Evolutionary conservation across 2,797 vertebrate genomes (phyloP).

Genomic region (Sebastes steindachneri): DNA sequence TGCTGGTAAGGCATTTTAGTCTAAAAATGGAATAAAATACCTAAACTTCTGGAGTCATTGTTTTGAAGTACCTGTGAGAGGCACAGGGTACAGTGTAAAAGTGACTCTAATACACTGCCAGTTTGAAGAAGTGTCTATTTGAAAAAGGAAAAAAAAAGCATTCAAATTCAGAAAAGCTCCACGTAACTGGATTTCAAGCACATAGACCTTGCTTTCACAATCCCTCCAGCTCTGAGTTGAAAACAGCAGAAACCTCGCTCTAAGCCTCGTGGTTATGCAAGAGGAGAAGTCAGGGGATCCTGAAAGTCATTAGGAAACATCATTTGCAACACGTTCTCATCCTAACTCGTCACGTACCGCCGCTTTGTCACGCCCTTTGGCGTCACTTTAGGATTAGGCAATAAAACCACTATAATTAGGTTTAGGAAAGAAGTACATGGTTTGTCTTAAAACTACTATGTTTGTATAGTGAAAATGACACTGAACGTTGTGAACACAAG

Average conservation of each 20-base stretch:
- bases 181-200: constrained; percentile 23
- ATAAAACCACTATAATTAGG: neutral
- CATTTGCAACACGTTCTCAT: no score
- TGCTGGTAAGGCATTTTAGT: neutral
- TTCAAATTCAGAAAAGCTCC: constrained; percentile 1
- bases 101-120: neutral
- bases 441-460: neutral
- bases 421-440: neutral
- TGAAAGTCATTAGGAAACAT: neutral
- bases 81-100: neutral
- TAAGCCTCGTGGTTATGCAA: neutral
- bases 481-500: no score
- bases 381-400: neutral
- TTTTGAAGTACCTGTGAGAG: neutral
- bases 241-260: neutral
- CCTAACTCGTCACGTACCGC: no score
- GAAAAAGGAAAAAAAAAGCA: neutral
- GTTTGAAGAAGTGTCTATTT: constrained; percentile 9
- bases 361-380: neutral
- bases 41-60: neutral
- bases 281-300: neutral
- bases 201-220: neutral
- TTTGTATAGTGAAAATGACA: neutral
- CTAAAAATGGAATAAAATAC: neutral
- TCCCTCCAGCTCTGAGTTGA: neutral